phyloP scores from a whole-genome alignment of 2,888 invertebrate species.

The Cosmopolites sordidus region DNA sequence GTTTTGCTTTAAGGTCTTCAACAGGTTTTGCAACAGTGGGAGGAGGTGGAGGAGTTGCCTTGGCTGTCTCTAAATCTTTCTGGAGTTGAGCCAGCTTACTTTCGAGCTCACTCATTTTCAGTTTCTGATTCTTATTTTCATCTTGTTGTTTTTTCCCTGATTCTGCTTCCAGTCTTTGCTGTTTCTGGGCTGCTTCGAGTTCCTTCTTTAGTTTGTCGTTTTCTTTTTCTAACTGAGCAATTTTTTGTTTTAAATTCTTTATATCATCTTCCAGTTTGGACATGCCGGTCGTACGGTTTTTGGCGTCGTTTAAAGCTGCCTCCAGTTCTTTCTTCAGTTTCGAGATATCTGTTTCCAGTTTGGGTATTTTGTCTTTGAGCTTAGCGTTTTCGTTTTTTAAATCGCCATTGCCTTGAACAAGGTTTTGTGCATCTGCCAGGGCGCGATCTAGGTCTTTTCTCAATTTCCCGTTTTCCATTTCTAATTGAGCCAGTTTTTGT shows the following conservation, averaged over 20 bases:
- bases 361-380: constrained; percentile 26
- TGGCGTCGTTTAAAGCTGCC: constrained; percentile 22
- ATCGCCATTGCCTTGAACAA: constrained; percentile 4
- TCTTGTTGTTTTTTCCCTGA: constrained; percentile 24
- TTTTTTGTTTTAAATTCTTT: constrained; percentile 31
- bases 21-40: background rate
- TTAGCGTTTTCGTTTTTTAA: constrained; percentile 22
- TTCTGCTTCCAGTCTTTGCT: constrained; percentile 22
- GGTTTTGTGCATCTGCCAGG: constrained; percentile 20
- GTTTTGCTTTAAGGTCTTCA: constrained; percentile 19
- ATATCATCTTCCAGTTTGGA: constrained; percentile 29
- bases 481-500: constrained; percentile 26
- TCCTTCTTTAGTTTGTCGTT: constrained; percentile 27
- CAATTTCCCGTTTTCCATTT: constrained; percentile 28
- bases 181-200: constrained; percentile 23
- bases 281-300: constrained; percentile 19
- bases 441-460: constrained; percentile 29
- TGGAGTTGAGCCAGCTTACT: constrained; percentile 26
- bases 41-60: background rate
- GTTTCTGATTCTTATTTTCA: constrained; percentile 31
- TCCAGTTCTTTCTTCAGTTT: constrained; percentile 27
- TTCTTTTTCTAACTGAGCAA: constrained; percentile 32
- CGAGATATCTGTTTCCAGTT: constrained; percentile 24
- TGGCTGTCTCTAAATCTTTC: constrained; percentile 24
- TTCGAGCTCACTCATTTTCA: constrained; percentile 27